Evolutionary conservation across 2,113 vertebrate genomes (phyloP).

Genomic region (Grallaria varia): DNA sequence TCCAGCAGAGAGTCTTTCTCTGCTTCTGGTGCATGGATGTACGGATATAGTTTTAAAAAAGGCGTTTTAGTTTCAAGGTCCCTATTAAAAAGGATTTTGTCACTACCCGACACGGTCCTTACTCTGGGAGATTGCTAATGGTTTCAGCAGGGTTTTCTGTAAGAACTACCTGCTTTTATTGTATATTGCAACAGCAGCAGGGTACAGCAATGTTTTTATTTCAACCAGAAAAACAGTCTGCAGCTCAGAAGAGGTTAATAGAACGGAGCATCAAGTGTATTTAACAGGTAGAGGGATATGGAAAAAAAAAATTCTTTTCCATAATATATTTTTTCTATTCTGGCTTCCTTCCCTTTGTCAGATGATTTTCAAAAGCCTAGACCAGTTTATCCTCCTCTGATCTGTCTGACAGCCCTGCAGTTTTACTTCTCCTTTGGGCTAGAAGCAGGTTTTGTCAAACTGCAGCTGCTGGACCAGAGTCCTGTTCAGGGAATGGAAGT

Average conservation of each 20-base stretch:
- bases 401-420: not conserved
- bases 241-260: slow-evolving; percentile 18
- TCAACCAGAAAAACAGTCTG: not conserved
- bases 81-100: slow-evolving; percentile 10
- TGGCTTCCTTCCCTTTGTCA: not conserved
- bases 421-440: not conserved
- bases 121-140: slow-evolving; percentile 13
- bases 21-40: not conserved
- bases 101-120: not conserved
- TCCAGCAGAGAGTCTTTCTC: not conserved
- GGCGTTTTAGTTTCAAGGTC: slow-evolving; percentile 4
- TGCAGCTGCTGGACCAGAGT: not conserved
- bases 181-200: not conserved
- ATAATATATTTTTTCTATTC: not conserved
- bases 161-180: not conserved
- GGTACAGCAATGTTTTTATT: slow-evolving; percentile 7
- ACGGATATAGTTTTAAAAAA: not conserved
- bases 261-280: not conserved
- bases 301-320: not conserved
- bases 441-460: not conserved
- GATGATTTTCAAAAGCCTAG: not conserved
- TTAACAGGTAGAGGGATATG: not conserved
- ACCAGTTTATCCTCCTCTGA: not conserved
- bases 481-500: not conserved
- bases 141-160: not conserved